Percentiles rank a stretch among this genome's conserved stretches.
Evolutionary conservation across 1,140 invertebrate genomes (phyloP).

Genomic region (Nylanderia fulva): DNA sequence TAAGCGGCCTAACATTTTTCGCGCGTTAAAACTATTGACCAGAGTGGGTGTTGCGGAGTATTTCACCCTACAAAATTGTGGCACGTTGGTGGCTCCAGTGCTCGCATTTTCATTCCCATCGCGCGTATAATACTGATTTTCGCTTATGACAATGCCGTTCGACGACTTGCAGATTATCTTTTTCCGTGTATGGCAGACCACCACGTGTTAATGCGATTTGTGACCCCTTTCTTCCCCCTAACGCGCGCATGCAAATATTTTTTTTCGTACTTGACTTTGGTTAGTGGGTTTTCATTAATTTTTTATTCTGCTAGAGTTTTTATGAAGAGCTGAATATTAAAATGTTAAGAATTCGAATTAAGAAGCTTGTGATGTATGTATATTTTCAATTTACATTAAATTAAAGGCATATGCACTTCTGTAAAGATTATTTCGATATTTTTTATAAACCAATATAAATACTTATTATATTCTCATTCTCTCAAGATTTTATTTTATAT

Average conservation of each 20-base stretch:
- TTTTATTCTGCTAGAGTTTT: neutral
- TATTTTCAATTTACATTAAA: no score
- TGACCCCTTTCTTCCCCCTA: neutral
- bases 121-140: conserved; percentile 49
- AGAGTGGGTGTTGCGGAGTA: conserved; percentile 7
- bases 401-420: no score
- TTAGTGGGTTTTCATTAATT: neutral
- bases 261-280: neutral
- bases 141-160: conserved; percentile 34
- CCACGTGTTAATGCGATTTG: conserved; percentile 39
- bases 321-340: neutral
- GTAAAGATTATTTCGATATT: no score
- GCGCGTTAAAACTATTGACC: conserved; percentile 53
- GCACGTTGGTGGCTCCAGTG: conserved; percentile 58
- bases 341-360: no score
- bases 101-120: conserved; percentile 44
- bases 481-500: no score
- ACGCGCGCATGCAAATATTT: neutral
- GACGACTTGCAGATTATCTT: conserved; percentile 46
- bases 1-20: conserved; percentile 64
- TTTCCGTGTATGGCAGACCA: conserved; percentile 26
- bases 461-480: no score
- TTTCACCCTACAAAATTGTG: conserved; percentile 33
- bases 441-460: no score
- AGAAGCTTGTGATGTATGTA: no score